Conservation (phyloP, 1,140 invertebrate species). For the Zaprionus camerounensis region DNA sequence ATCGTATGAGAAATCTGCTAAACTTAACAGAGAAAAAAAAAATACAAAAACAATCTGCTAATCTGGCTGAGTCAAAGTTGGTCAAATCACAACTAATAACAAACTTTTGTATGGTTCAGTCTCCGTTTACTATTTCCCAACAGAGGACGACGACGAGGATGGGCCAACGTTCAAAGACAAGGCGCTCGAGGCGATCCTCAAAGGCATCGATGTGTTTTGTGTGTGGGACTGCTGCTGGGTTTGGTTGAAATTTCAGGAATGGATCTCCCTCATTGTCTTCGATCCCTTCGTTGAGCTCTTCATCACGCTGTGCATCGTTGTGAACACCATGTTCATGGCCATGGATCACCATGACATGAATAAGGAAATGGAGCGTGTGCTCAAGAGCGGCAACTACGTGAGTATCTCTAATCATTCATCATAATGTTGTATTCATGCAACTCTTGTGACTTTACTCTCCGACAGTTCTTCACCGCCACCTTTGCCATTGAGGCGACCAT, state of each 20-base stretch:
- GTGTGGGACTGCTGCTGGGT: conserved; percentile 98
- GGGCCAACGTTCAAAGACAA: conserved; percentile 95
- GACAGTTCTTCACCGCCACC: conserved; percentile 98
- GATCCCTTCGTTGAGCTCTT: conserved; percentile 99
- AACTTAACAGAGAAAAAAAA: conserved; percentile 33
- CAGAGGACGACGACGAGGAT: conserved; percentile 94
- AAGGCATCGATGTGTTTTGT: conserved; percentile 96
- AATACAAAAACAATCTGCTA: conserved; percentile 68
- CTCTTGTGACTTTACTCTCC: conserved; percentile 31
- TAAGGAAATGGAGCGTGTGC: conserved; percentile 91
- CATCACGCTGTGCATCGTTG: conserved; percentile 98
- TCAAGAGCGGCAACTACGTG: conserved; percentile 97
- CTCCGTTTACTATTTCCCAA: conserved; percentile 96
- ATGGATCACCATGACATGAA: conserved; percentile 98
- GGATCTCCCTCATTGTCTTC: conserved; percentile 96
- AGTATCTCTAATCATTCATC: conserved; percentile 84
- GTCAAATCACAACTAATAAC: conserved; percentile 87
- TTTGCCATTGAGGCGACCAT: conserved; percentile 98
- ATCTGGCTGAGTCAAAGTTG: conserved; percentile 88
- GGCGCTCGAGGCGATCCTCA: conserved; percentile 89
- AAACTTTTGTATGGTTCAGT: conserved; percentile 88
- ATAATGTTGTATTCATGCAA: too few species aligned
- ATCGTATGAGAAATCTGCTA: conserved; percentile 43
- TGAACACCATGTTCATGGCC: conserved; percentile 99
- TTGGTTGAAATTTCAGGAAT: conserved; percentile 96